These are phyloP conservation scores for Tachypleus tridentatus DNA, from an alignment of 1,140 invertebrate species.

Conservation along the genomic window DNA sequence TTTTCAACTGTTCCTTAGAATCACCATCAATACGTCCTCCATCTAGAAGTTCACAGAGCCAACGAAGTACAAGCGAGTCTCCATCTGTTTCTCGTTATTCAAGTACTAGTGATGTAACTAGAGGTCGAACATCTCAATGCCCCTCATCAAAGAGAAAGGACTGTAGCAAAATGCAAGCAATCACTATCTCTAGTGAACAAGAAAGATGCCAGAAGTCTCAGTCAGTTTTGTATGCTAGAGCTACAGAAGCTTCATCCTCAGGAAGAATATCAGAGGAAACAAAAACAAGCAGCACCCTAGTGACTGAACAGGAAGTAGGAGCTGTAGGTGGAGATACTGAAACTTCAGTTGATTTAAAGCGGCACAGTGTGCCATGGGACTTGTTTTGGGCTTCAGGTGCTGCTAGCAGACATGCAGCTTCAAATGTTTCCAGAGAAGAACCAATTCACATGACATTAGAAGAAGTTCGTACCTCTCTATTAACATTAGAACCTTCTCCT, in stretches of 20 bases:
- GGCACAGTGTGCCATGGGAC: slow-evolving; percentile 17
- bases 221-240: too few species aligned
- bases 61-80: background rate
- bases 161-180: too few species aligned
- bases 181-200: too few species aligned
- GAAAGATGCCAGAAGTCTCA: too few species aligned
- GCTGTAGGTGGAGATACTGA: background rate
- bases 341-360: slow-evolving; percentile 8
- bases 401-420: slow-evolving; percentile 1
- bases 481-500: slow-evolving; percentile 40
- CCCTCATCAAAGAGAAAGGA: background rate
- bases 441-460: slow-evolving; percentile 74
- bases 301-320: background rate
- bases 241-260: too few species aligned
- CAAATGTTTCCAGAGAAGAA: slow-evolving; percentile 34
- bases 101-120: background rate
- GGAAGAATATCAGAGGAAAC: too few species aligned
- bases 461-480: slow-evolving; percentile 54
- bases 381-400: slow-evolving; percentile 14
- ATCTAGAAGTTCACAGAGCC: slow-evolving; percentile 5
- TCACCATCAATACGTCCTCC: slow-evolving; percentile 15
- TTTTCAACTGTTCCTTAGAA: slow-evolving; percentile 22
- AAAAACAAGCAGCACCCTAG: too few species aligned
- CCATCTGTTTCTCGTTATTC: background rate
- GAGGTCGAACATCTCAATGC: background rate